phyloP scores from a whole-genome alignment of 1,140 invertebrate species.

The Solenopsis invicta region DNA sequence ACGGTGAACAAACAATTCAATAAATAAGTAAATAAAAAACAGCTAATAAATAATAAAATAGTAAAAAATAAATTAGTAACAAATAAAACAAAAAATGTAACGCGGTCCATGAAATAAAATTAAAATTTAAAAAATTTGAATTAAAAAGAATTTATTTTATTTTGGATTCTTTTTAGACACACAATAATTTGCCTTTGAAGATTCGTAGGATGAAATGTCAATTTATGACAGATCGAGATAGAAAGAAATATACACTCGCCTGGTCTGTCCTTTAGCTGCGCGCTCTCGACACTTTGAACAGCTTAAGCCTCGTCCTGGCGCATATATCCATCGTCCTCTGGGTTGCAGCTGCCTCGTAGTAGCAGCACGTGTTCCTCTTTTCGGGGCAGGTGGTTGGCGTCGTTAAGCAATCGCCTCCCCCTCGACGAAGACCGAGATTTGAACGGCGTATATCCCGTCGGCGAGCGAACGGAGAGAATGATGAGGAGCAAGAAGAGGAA shows the following conservation, averaged over 20 bases:
- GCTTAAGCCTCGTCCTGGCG: conserved; percentile 56
- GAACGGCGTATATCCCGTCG: conserved; percentile 63
- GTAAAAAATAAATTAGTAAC: too few species aligned
- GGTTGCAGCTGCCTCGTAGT: conserved; percentile 81
- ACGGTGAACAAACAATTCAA: too few species aligned
- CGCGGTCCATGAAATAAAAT: too few species aligned
- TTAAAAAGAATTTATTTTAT: background rate
- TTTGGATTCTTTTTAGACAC: background rate
- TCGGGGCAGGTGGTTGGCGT: conserved; percentile 83
- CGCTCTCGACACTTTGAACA: conserved; percentile 69
- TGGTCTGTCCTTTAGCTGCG: conserved; percentile 13
- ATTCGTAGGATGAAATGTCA: background rate
- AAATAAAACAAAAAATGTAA: too few species aligned
- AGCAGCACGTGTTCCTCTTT: conserved; percentile 83
- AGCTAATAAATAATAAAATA: too few species aligned
- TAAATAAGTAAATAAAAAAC: too few species aligned
- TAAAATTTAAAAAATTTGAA: too few species aligned
- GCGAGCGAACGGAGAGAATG: conserved; percentile 50
- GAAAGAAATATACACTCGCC: background rate
- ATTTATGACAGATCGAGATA: background rate
- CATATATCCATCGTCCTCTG: conserved; percentile 63
- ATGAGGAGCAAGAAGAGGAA: conserved; percentile 18
- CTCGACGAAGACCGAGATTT: conserved; percentile 80
- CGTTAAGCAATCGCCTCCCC: conserved; percentile 82
- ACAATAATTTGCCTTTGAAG: background rate